phyloP scores from a whole-genome alignment of 1,140 invertebrate species.

The Anastatus disparis region DNA sequence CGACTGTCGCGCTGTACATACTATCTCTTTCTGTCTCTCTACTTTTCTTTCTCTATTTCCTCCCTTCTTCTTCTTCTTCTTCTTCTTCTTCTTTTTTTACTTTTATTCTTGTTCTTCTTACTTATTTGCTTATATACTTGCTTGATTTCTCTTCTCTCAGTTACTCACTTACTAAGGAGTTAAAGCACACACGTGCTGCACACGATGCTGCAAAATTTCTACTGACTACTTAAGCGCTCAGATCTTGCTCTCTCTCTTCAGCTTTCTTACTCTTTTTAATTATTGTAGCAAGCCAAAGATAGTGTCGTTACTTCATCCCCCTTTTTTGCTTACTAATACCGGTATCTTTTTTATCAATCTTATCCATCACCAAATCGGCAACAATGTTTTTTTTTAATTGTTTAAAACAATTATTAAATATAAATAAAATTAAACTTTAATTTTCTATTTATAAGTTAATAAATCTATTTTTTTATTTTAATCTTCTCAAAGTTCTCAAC shows the following conservation, averaged over 20 bases:
- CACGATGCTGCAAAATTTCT: no score
- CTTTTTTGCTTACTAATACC: no score
- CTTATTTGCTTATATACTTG: neutral
- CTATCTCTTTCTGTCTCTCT: neutral
- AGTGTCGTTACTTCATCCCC: no score
- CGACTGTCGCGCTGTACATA: neutral
- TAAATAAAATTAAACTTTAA: no score
- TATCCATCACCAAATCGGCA: no score
- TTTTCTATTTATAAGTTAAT: no score
- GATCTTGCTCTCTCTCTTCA: slow-evolving; percentile 12
- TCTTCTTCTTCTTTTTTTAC: neutral
- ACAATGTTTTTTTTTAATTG: no score
- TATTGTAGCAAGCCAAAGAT: no score
- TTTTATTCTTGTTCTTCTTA: neutral
- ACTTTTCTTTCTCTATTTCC: neutral
- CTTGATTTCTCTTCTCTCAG: neutral
- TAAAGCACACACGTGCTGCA: no score
- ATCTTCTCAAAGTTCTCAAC: neutral
- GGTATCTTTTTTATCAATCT: neutral
- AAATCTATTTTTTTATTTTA: no score
- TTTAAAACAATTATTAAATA: no score
- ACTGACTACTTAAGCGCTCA: no score
- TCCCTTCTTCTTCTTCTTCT: neutral
- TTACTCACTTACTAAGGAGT: neutral
- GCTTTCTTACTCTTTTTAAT: neutral